These are phyloP conservation scores for Todiramphus chloris DNA, from an alignment of 2,113 vertebrate genomes.

Conservation along the genomic window DNA sequence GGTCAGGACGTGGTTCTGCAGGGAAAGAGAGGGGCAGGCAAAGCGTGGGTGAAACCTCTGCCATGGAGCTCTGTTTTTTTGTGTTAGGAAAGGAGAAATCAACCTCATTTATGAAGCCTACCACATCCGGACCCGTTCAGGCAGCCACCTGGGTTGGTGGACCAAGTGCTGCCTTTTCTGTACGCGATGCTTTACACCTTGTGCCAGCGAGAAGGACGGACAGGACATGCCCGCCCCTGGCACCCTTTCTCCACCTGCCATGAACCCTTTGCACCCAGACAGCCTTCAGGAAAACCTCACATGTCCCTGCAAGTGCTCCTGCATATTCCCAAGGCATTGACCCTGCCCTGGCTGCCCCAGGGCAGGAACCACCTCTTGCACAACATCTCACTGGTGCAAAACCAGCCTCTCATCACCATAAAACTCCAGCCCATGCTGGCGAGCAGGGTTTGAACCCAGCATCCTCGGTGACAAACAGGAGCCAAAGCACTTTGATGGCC, in stretches of 20 bases:
- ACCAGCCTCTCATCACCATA: neutral
- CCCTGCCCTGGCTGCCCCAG: neutral
- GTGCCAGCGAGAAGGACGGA: neutral
- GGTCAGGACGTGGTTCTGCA: slow-evolving; percentile 90
- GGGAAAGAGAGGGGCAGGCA: neutral
- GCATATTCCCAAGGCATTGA: neutral
- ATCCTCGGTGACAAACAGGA: accelerated
- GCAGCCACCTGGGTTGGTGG: neutral
- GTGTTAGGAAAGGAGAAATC: neutral
- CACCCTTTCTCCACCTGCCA: neutral
- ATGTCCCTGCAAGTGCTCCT: neutral
- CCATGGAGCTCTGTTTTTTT: accelerated
- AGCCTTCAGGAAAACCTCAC: neutral
- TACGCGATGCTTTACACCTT: neutral
- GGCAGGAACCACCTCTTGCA: neutral
- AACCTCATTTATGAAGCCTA: neutral
- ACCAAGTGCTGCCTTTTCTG: neutral
- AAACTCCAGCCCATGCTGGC: neutral
- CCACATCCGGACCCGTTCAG: accelerated
- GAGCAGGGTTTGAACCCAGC: neutral
- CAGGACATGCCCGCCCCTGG: neutral
- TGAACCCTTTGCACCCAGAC: neutral
- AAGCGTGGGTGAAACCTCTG: neutral
- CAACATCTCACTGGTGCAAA: neutral
- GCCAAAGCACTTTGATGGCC: neutral